These are phyloP conservation scores for Acinonyx jubatus DNA, from an alignment of 2,113 vertebrate genomes.

Conservation along the genomic window DNA sequence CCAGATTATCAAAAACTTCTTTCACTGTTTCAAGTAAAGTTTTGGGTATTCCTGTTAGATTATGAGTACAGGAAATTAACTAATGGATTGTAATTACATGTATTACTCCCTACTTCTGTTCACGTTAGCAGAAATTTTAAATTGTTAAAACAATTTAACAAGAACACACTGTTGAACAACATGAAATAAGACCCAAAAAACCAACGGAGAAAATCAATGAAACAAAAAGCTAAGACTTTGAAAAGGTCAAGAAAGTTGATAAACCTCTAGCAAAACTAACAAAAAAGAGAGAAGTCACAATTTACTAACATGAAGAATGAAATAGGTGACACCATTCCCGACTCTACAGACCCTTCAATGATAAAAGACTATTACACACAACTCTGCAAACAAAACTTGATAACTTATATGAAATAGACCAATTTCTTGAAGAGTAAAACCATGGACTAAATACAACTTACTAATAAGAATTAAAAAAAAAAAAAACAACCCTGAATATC, in stretches of 20 bases:
- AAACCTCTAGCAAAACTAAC: not conserved
- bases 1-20: not conserved
- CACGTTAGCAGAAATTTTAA: not conserved
- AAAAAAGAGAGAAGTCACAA: not conserved
- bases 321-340: not conserved
- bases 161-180: not conserved
- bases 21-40: not conserved
- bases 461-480: not conserved
- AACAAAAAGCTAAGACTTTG: not conserved
- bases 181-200: not conserved
- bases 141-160: not conserved
- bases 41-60: not conserved
- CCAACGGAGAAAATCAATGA: not conserved
- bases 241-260: not conserved
- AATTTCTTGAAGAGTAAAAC: not conserved
- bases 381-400: not conserved
- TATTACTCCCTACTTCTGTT: not conserved
- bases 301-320: not conserved
- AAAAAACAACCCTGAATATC: not conserved
- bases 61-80: not conserved
- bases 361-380: not conserved
- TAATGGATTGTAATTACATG: not conserved
- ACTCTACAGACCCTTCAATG: not conserved
- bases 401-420: not conserved
- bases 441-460: not conserved